phyloP scores from a whole-genome alignment of 2,113 vertebrate genomes.

The Ia io region DNA sequence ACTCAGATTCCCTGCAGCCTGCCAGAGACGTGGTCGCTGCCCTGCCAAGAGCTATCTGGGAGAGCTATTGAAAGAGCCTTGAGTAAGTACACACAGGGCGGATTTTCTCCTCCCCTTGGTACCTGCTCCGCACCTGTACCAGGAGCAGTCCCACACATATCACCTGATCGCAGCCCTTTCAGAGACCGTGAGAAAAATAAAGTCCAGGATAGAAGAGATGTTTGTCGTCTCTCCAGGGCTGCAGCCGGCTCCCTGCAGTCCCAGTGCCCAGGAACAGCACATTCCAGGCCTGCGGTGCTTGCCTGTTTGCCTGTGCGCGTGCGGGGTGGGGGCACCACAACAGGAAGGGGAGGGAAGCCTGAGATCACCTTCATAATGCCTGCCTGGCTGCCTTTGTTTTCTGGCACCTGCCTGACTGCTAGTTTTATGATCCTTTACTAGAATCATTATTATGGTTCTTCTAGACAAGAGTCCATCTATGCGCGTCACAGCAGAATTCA shows the following conservation, averaged over 20 bases:
- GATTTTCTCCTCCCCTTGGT: constrained; percentile 76
- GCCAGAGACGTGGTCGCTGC: constrained; percentile 86
- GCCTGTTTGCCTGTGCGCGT: not conserved
- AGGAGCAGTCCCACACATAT: constrained; percentile 84
- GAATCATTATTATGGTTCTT: not conserved
- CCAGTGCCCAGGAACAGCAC: constrained; percentile 72
- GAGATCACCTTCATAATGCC: not conserved
- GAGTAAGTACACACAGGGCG: constrained; percentile 73
- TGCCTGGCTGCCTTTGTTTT: not conserved
- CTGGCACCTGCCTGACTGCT: not conserved
- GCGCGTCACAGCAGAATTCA: not conserved
- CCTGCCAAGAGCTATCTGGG: constrained; percentile 82
- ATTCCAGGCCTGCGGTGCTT: constrained; percentile 12
- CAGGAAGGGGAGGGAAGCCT: not conserved
- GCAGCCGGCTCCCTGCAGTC: constrained; percentile 63
- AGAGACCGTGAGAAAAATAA: constrained; percentile 87
- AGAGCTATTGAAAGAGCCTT: constrained; percentile 79
- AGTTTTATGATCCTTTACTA: not conserved
- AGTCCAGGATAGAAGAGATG: constrained; percentile 80
- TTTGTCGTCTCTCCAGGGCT: constrained; percentile 68
- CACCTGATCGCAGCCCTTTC: constrained; percentile 86
- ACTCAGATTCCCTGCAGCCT: constrained; percentile 88
- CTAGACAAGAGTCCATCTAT: not conserved
- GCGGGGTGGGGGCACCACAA: not conserved
- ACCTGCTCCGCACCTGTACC: constrained; percentile 91